Evolutionary conservation across 2,797 vertebrate species (phyloP).

Genomic region (Erethizon dorsatum): DNA sequence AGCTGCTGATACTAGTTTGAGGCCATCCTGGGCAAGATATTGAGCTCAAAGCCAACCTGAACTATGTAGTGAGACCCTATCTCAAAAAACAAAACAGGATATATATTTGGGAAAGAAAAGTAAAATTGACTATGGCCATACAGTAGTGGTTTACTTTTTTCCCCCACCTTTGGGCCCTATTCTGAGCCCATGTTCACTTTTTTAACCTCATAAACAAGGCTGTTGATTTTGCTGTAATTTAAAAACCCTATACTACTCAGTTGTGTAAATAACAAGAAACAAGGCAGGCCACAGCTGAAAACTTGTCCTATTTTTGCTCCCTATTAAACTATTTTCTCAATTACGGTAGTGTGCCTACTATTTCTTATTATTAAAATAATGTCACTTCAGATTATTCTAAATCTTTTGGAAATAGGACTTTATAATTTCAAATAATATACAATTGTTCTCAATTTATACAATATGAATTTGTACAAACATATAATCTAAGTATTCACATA

Average conservation of each 20-base stretch:
- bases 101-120: conserved; percentile 44
- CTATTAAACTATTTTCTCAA: conserved; percentile 27
- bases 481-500: conserved; percentile 28
- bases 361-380: conserved; percentile 45
- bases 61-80: neutral
- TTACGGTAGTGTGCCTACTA: neutral
- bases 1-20: conserved; percentile 39
- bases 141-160: neutral
- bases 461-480: conserved; percentile 26
- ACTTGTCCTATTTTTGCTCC: conserved; percentile 53
- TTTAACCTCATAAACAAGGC: conserved; percentile 34
- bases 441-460: conserved; percentile 50
- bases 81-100: conserved; percentile 16
- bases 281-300: conserved; percentile 25
- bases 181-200: conserved; percentile 34
- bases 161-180: neutral
- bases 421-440: conserved; percentile 68
- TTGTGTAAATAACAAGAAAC: conserved; percentile 64
- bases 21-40: neutral
- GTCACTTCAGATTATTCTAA: conserved; percentile 26
- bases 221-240: conserved; percentile 59
- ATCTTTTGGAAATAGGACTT: conserved; percentile 57
- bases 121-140: conserved; percentile 33
- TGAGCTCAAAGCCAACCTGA: neutral
- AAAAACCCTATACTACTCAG: neutral